Evolutionary conservation across 2,888 invertebrate genomes (phyloP), one percentile per base, ranked within the genome.

Genomic region (Limulus polyphemus): DNA sequence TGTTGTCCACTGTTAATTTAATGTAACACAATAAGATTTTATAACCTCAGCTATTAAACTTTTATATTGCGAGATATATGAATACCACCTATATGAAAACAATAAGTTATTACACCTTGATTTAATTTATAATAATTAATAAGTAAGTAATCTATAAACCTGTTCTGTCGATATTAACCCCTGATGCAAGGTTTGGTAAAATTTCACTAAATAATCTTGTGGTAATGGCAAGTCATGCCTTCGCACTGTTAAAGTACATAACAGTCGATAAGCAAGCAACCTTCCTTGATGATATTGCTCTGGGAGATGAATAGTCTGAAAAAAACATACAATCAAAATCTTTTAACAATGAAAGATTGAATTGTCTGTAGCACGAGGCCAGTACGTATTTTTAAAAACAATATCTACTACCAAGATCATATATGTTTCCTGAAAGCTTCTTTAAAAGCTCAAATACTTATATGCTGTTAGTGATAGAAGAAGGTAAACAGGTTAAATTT

Each of bases 181-280:
- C 58, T 78, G 76, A 77, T 95, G 95, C 61, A 95, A 77, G 3
- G 89, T 86, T 65, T 87, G 81, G 77, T 93, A 94, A 78, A 94
- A 93, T 63, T 93, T 83, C 1, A 90, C 83, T 67, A 94, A 78
- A 74, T 90, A 87, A 56, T 85, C 85, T 68, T 82, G 76, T 73
- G 85, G 79, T 71, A 85, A 77, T 16, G 82, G 81, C 57, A 88
- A 83, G 73, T 90, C 88, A 75, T 88, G 85, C 56, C 87, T 83
- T 62, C 90, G 87, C 64, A 94, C 82, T 60, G 89, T 87, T 72
- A 82, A 75, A 65, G 81, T 79, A 78, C 94, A 93, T 65, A 97
- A 82, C 69, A 97, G 78, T 70, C 90, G 85, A 71, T 91, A 83
- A 0, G 95, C 94, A 71, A 86, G 83, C 63, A 95, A 77, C 77